Evolutionary conservation across 1,140 invertebrate genomes (phyloP).

Genomic region (Parasteatoda tepidariorum): DNA sequence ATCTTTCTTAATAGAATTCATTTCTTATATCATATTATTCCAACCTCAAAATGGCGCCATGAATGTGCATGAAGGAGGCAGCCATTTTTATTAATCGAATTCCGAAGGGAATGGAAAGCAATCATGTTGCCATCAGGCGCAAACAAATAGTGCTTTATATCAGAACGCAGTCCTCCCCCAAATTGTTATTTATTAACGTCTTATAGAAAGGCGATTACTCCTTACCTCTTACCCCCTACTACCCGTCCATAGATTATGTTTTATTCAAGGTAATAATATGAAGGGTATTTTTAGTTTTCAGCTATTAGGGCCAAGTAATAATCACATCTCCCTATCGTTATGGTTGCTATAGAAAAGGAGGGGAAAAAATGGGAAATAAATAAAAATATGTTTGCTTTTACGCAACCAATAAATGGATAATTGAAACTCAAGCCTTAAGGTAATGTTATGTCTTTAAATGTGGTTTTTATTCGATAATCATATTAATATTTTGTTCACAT

Average conservation of each 20-base stretch:
- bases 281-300: slow-evolving; percentile 51
- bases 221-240: background rate
- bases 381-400: slow-evolving; percentile 27
- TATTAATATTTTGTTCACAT: background rate
- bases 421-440: slow-evolving; percentile 22
- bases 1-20: too few species aligned
- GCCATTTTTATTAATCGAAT: slow-evolving; percentile 51
- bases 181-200: slow-evolving; percentile 60
- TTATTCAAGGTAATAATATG: slow-evolving; percentile 60
- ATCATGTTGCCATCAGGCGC: slow-evolving; percentile 55
- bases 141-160: slow-evolving; percentile 37
- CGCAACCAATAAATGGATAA: slow-evolving; percentile 53
- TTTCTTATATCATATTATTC: too few species aligned
- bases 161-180: slow-evolving; percentile 26
- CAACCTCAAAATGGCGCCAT: background rate
- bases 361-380: slow-evolving; percentile 17
- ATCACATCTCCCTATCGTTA: slow-evolving; percentile 40
- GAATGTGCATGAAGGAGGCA: slow-evolving; percentile 2
- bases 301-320: slow-evolving; percentile 31
- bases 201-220: slow-evolving; percentile 52
- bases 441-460: slow-evolving; percentile 44
- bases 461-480: slow-evolving; percentile 42
- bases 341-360: background rate
- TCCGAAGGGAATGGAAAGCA: slow-evolving; percentile 37
- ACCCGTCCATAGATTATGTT: slow-evolving; percentile 25